These are phyloP conservation scores for Erpobdella octoculata DNA, from an alignment of 2,888 invertebrate genomes.

Conservation along the genomic window DNA sequence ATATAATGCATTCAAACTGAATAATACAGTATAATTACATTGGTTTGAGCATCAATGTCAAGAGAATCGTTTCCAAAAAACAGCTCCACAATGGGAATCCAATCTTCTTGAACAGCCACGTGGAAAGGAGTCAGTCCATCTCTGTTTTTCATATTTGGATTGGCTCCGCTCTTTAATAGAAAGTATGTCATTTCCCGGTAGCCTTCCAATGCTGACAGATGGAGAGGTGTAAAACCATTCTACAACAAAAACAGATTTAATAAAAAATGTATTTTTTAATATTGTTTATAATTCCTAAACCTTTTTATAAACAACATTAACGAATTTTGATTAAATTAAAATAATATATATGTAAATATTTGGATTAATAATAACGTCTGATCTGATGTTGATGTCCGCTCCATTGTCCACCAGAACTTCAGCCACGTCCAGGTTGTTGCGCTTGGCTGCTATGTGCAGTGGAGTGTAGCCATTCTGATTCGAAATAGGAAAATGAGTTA, in stretches of 20 bases:
- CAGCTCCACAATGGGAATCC: slow-evolving; percentile 57
- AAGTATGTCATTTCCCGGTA: slow-evolving; percentile 92
- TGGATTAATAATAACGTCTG: background rate
- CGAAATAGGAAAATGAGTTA: slow-evolving; percentile 16
- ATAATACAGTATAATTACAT: no score
- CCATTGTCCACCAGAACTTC: slow-evolving; percentile 2
- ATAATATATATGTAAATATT: no score
- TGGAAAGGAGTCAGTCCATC: slow-evolving; percentile 95
- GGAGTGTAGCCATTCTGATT: slow-evolving; percentile 89
- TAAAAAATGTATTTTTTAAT: no score
- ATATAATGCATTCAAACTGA: no score
- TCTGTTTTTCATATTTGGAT: slow-evolving; percentile 81
- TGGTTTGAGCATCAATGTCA: background rate
- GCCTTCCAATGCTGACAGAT: slow-evolving; percentile 84
- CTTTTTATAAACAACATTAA: no score
- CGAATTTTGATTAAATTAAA: no score
- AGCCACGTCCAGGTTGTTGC: slow-evolving; percentile 84
- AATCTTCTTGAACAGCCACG: slow-evolving; percentile 84
- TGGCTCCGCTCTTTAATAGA: slow-evolving; percentile 83
- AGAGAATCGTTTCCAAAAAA: background rate
- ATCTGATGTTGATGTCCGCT: background rate
- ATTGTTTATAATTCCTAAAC: no score
- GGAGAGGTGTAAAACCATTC: slow-evolving; percentile 81
- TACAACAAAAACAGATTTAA: no score
- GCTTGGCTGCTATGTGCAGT: slow-evolving; percentile 95